Conservation (phyloP, 2,888 invertebrate genomes). For the Dorcus hopei region DNA sequence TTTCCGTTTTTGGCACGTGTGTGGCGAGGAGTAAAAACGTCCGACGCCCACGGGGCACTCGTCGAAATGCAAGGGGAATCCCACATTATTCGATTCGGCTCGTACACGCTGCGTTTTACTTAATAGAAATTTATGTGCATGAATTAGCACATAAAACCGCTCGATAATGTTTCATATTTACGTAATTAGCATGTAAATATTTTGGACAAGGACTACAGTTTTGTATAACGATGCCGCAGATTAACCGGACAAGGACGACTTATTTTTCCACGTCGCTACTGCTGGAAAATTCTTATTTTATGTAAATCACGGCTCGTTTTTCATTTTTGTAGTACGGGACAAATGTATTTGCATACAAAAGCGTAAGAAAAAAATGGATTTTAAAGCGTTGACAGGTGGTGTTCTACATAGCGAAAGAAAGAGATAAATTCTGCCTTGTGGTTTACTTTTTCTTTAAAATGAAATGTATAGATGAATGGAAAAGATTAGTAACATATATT, state of each 20-base stretch:
- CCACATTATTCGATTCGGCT: not conserved
- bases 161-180: conserved; percentile 7
- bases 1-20: not conserved
- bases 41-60: not conserved
- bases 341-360: too few species aligned
- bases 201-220: conserved; percentile 19
- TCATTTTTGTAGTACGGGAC: not conserved
- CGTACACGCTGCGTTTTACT: not conserved
- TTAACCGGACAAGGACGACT: conserved; percentile 7
- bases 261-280: not conserved
- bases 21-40: not conserved
- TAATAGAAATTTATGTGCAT: conserved; percentile 21
- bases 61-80: not conserved
- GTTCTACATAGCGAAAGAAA: too few species aligned
- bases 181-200: conserved; percentile 12
- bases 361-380: too few species aligned
- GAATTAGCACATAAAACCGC: conserved; percentile 8
- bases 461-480: too few species aligned
- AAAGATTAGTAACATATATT: too few species aligned
- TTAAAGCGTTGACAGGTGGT: too few species aligned
- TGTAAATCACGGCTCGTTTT: not conserved
- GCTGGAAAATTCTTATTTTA: not conserved
- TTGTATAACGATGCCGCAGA: conserved; percentile 15
- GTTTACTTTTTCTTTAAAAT: too few species aligned
- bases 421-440: too few species aligned